A percentile compares a stretch with the other conserved stretches of the same genome.
Evolutionary conservation across 2,113 vertebrate genomes (phyloP).

Genomic region (Indicator indicator): DNA sequence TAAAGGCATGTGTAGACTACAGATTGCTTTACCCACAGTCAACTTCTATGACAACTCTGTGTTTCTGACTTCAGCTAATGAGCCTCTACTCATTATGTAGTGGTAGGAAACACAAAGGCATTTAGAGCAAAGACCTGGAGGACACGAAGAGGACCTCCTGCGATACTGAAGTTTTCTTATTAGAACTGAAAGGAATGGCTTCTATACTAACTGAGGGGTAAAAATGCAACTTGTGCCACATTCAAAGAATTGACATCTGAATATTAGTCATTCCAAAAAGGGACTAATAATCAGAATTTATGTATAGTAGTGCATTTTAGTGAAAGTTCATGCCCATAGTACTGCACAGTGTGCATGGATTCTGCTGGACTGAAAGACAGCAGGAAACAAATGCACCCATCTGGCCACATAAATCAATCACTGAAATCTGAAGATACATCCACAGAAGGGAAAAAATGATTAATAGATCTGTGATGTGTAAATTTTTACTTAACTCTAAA

Average conservation of each 20-base stretch:
- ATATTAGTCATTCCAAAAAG: background rate
- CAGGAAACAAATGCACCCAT: constrained; percentile 68
- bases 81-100: background rate
- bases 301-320: constrained; percentile 24
- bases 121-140: background rate
- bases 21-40: background rate
- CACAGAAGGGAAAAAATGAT: constrained; percentile 60
- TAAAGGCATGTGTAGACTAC: background rate
- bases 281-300: background rate
- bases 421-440: constrained; percentile 63
- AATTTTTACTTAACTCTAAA: constrained; percentile 64
- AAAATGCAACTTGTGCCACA: background rate
- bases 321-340: constrained; percentile 42
- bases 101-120: background rate
- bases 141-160: background rate
- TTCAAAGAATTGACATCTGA: background rate
- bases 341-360: constrained; percentile 44
- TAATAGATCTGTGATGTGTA: constrained; percentile 61
- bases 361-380: constrained; percentile 62
- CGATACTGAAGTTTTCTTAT: background rate
- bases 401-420: constrained; percentile 70
- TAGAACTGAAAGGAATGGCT: background rate
- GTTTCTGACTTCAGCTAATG: constrained; percentile 14
- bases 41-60: background rate
- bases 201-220: background rate